phyloP scores from a whole-genome alignment of 2,888 invertebrate species.

The Nomada goodeniana region DNA sequence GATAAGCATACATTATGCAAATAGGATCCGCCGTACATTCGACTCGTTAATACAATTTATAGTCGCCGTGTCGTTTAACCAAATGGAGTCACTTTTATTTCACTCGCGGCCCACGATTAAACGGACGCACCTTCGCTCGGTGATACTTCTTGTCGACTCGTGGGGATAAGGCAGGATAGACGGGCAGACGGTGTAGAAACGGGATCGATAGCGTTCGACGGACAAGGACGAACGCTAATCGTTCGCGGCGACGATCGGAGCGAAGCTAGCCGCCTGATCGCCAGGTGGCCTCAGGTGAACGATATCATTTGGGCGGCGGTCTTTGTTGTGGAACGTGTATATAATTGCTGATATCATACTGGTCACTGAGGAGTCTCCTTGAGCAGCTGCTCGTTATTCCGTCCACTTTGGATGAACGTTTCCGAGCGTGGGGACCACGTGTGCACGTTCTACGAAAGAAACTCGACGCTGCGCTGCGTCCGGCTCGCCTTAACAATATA shows the following conservation, averaged over 20 bases:
- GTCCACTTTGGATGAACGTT: neutral
- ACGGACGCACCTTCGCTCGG: constrained; percentile 3
- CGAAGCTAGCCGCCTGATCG: constrained; percentile 18
- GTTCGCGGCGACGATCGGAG: constrained; percentile 10
- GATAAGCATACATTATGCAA: constrained; percentile 70
- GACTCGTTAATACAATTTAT: constrained; percentile 68
- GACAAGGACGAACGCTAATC: constrained; percentile 31
- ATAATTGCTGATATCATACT: constrained; percentile 19
- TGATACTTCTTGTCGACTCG: constrained; percentile 46
- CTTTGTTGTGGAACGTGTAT: neutral
- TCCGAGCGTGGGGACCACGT: constrained; percentile 6
- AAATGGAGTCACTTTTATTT: constrained; percentile 57
- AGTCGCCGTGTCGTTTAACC: constrained; percentile 48
- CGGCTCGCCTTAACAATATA: constrained; percentile 65
- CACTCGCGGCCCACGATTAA: constrained; percentile 40
- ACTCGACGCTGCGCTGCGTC: constrained; percentile 55
- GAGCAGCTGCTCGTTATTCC: constrained; percentile 56
- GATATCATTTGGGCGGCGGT: constrained; percentile 1
- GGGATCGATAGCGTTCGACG: constrained; percentile 37
- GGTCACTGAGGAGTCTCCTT: constrained; percentile 18
- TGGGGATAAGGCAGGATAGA: constrained; percentile 29
- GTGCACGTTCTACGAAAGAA: constrained; percentile 44
- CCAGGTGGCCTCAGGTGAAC: constrained; percentile 10
- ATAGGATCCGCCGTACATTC: constrained; percentile 50
- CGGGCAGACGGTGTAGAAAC: constrained; percentile 45